Conservation (phyloP, 1,140 invertebrate genomes). For the Dryas iulia region DNA sequence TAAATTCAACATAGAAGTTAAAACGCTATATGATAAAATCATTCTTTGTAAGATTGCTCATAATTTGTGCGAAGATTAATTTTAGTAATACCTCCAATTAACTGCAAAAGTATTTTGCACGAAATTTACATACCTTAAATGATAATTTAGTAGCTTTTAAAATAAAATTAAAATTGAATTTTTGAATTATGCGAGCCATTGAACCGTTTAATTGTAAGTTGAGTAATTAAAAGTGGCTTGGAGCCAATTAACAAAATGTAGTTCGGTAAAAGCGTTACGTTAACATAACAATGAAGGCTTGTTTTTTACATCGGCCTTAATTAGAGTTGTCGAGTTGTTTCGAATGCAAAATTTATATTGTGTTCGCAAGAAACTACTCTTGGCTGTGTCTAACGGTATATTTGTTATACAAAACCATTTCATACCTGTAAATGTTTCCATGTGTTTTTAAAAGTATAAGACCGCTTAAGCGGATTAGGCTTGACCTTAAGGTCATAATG, state of each 20-base stretch:
- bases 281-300: conserved; percentile 63
- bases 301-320: conserved; percentile 60
- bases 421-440: too few species aligned
- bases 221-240: conserved; percentile 68
- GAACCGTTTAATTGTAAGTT: conserved; percentile 35
- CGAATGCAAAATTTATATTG: conserved; percentile 32
- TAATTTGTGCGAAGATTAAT: not conserved
- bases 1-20: too few species aligned
- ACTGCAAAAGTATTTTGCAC: too few species aligned
- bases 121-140: too few species aligned
- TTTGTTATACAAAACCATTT: not conserved
- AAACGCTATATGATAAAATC: too few species aligned
- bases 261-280: conserved; percentile 49
- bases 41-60: too few species aligned
- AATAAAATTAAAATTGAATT: conserved; percentile 25
- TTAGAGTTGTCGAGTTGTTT: conserved; percentile 54
- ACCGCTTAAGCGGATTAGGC: too few species aligned
- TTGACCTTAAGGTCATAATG: too few species aligned
- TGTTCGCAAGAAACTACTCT: conserved; percentile 12
- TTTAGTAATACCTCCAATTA: not conserved
- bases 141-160: not conserved
- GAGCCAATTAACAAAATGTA: conserved; percentile 73
- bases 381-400: not conserved
- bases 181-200: conserved; percentile 20
- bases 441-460: too few species aligned